Evolutionary conservation across 1,140 invertebrate species (phyloP), one percentile per base, ranked within the genome.

Genomic region (Magallana gigas): DNA sequence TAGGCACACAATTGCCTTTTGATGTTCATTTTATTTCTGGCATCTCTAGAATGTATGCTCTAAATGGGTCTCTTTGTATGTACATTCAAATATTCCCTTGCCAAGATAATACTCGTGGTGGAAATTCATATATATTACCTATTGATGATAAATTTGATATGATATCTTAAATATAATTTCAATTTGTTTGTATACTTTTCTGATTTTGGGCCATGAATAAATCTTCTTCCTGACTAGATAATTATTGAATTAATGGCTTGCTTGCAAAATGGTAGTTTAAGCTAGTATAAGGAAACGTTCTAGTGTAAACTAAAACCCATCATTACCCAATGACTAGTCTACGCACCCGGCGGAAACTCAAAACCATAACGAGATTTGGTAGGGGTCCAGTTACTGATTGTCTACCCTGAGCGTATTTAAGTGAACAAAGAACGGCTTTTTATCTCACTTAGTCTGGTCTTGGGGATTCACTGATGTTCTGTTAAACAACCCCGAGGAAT

Each of bases 361-460:
- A 76, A 11, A 76, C 68, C 68, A 76, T 76, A 76, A 76, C 23
- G 9, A 18, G 68, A 18, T 76, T 11, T 11, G 8, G 36, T 12
- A 29, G 36, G 68, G 48, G 68, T 76, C 23, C 36, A 76, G 68
- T 76, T 23, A 36, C 68, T 23, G 23, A 76, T 23, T 76, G 68
- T 76, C 68, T 76, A 62, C 60, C 29, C 23, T 36, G 8, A 9
- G 14, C 14, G 23, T 23, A 76, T 76, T 76, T 9, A 76, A 12
- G 68, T 76, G 68, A 76, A 76, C 68, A 76, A 76, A 76, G 36
- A 0, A 64, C 60, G 16, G 16, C 16, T 18, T 64, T 64, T 64
- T 64, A n/a, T 64, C 60, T 64, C 60, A n/a, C 60, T 64, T 64
- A n/a, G 16, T 64, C 18, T 64, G 14, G 60, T 64, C 60, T 76